phyloP scores from a whole-genome alignment of 2,888 invertebrate species.

The Nomada hirtipes region DNA sequence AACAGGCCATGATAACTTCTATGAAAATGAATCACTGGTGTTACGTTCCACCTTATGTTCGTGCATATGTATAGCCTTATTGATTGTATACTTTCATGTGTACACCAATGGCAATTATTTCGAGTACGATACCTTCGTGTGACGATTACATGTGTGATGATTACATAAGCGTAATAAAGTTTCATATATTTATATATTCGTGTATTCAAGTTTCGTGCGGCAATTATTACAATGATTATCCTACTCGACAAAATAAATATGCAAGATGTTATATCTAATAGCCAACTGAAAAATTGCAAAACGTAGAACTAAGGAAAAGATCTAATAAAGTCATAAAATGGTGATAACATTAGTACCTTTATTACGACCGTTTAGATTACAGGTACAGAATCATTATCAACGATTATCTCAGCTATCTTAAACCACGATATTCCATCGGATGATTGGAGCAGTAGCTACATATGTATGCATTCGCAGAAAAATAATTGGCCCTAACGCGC shows the following conservation, averaged over 20 bases:
- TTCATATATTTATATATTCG: too few species aligned
- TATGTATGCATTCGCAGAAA: too few species aligned
- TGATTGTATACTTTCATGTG: neutral
- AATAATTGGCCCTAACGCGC: neutral
- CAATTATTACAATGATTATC: too few species aligned
- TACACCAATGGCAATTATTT: too few species aligned
- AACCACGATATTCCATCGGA: neutral
- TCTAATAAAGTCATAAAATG: neutral
- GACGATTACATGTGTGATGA: too few species aligned
- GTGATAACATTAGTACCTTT: neutral
- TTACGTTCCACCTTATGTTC: neutral
- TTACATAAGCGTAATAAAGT: too few species aligned
- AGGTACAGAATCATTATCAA: neutral
- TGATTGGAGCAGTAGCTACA: neutral
- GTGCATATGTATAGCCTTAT: too few species aligned
- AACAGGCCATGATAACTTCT: neutral
- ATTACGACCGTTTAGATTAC: slow-evolving; percentile 1
- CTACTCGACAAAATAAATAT: too few species aligned
- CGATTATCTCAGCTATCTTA: neutral
- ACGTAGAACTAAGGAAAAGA: neutral
- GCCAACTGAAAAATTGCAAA: too few species aligned
- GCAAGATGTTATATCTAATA: too few species aligned
- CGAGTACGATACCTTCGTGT: too few species aligned
- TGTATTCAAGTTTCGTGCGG: too few species aligned
- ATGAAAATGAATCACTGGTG: neutral